phyloP scores from a whole-genome alignment of 2,797 vertebrate genomes.

The Thunnus albacares region DNA sequence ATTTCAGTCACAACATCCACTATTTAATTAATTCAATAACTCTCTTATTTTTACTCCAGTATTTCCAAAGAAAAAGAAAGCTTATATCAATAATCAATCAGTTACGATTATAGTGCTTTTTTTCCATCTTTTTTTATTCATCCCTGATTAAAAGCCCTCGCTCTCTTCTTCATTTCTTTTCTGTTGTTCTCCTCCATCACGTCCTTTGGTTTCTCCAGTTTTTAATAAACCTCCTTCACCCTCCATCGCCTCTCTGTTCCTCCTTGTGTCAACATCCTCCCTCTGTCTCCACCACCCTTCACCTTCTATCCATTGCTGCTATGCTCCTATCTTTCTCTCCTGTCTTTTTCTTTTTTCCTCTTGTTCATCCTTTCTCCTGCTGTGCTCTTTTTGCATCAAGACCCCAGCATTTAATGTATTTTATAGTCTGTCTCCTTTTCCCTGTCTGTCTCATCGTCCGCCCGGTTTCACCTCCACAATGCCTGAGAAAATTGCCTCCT shows the following conservation, averaged over 20 bases:
- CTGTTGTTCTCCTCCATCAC: not conserved
- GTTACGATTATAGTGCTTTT: not conserved
- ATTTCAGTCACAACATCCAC: too few relatives aligned
- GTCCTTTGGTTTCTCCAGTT: slow-evolving; percentile 20
- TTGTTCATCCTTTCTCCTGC: slow-evolving; percentile 15
- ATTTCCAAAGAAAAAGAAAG: too few relatives aligned
- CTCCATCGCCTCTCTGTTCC: slow-evolving; percentile 39
- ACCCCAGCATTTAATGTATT: slow-evolving; percentile 17
- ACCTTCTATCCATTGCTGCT: slow-evolving; percentile 14
- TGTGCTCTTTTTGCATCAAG: slow-evolving; percentile 12
- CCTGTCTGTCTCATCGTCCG: slow-evolving; percentile 15
- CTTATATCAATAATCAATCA: too few relatives aligned
- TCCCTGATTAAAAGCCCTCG: not conserved
- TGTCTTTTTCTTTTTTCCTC: not conserved
- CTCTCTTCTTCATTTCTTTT: not conserved
- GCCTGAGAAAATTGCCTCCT: slow-evolving; percentile 38
- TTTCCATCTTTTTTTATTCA: slow-evolving; percentile 7
- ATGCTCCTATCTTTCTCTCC: not conserved
- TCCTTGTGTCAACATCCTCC: slow-evolving; percentile 19
- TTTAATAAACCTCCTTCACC: slow-evolving; percentile 64
- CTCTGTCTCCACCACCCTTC: slow-evolving; percentile 24
- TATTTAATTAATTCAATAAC: too few relatives aligned
- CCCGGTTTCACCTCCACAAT: slow-evolving; percentile 24
- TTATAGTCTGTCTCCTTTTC: not conserved
- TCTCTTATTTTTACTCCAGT: not conserved